Base-by-base conservation (phyloP, 2,113 vertebrate species). In the Crotalus horridus region DNA sequence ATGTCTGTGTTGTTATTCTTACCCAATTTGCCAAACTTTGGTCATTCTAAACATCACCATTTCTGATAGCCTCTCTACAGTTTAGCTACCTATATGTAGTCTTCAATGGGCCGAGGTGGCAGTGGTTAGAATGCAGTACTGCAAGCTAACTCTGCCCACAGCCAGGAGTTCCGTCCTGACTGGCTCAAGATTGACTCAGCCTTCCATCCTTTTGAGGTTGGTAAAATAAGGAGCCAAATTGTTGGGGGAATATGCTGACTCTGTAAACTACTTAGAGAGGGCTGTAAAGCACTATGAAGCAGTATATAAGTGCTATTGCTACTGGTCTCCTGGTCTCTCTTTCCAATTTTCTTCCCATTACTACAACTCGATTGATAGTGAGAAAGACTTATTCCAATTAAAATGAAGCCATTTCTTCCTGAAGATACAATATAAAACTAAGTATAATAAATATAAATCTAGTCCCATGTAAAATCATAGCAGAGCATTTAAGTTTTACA, bases 391-490 rank as follows among this genome's bases (percentile, higher is more conserved):
- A 4, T 81, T 81, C 69, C n/a, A 81, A 39, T 20, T 81, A 39
- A 81, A 81, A 39, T 8, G 17, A 39, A 39, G 69, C n/a, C 39
- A 39, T 21, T 81, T 81, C 33, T 39, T 81, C 69, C 1, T 81
- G 69, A 39, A 39, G 15, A 81, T 39, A 81, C 69, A 21, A n/a
- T 20, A 69, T n/a, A 51, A 64, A 69, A 48, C 17, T 4, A 8
- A 33, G 17, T 61, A 74, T 92, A 85, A 69, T 56, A 90, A 92
- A 91, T 93, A 88, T 0, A 59, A 90, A 39, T 87, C 20, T 53
- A 88, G 87, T 87, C 90, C 0, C 89, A 29, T 46, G 87, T 85
- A 33, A 43, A 85, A 55, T 1, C 58, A 29, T 3, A 55, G 55
- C 59, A 1, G 8, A 69, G 20, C 7, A 48, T 29, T 3, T 85